Evolutionary conservation across 2,888 invertebrate genomes (phyloP).

Genomic region (Ischnus inquisitorius): DNA sequence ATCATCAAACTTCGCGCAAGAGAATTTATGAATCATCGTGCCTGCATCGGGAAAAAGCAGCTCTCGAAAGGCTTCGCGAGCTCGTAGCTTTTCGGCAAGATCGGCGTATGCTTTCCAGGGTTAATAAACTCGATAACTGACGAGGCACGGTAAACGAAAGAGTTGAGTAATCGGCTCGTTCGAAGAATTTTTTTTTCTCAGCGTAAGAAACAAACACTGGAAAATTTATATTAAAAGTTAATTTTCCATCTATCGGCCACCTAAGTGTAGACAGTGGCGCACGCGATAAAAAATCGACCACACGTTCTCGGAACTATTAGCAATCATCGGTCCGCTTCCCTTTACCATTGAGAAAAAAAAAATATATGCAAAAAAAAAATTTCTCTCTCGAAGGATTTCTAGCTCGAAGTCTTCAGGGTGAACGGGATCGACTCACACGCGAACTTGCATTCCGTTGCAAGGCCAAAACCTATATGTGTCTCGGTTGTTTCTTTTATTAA

Average conservation of each 20-base stretch:
- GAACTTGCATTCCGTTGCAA: constrained; percentile 42
- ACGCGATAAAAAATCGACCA: background rate
- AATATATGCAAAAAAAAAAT: constrained; percentile 42
- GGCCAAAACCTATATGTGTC: constrained; percentile 36
- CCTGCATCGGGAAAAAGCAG: background rate
- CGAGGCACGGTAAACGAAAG: background rate
- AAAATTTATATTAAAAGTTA: background rate
- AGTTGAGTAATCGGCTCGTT: constrained; percentile 1
- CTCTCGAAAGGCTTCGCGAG: background rate
- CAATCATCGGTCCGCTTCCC: background rate
- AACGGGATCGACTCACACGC: constrained; percentile 48
- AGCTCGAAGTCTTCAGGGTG: constrained; percentile 57
- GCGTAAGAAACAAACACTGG: background rate
- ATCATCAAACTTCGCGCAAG: background rate
- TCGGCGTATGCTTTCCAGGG: background rate
- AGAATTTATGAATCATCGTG: constrained; percentile 17
- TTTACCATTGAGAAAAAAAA: constrained; percentile 28
- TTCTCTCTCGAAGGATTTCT: constrained; percentile 48
- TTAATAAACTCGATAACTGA: constrained; percentile 26
- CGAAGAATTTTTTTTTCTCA: background rate
- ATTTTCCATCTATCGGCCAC: no score
- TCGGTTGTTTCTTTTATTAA: constrained; percentile 17
- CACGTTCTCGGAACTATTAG: background rate
- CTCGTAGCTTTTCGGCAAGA: background rate
- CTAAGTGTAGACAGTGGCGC: no score